Evolutionary conservation across 2,888 invertebrate species (phyloP).

Genomic region (Lamellibrachia satsuma): DNA sequence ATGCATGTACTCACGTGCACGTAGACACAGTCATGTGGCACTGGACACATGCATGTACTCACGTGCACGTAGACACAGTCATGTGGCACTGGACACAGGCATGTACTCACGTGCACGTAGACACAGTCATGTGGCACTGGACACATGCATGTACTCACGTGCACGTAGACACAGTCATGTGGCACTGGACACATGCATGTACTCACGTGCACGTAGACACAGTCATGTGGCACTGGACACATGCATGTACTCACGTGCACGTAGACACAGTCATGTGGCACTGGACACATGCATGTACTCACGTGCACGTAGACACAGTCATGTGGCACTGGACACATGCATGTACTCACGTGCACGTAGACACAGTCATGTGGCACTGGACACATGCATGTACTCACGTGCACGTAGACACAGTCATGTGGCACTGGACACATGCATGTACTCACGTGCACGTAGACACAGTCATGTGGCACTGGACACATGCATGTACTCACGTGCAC

Average conservation of each 20-base stretch:
- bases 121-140: background rate
- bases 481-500: no score
- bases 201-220: background rate
- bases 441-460: no score
- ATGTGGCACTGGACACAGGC: background rate
- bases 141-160: background rate
- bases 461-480: no score
- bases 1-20: no score
- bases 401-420: background rate
- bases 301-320: background rate
- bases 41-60: background rate
- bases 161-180: background rate
- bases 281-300: background rate
- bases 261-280: background rate
- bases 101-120: background rate
- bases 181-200: background rate
- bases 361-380: background rate
- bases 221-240: background rate
- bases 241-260: background rate
- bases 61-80: background rate
- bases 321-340: background rate
- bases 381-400: background rate
- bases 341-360: background rate
- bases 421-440: background rate
- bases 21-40: no score